phyloP scores from a whole-genome alignment of 2,888 invertebrate species.

The Trissoscelio sp. region DNA sequence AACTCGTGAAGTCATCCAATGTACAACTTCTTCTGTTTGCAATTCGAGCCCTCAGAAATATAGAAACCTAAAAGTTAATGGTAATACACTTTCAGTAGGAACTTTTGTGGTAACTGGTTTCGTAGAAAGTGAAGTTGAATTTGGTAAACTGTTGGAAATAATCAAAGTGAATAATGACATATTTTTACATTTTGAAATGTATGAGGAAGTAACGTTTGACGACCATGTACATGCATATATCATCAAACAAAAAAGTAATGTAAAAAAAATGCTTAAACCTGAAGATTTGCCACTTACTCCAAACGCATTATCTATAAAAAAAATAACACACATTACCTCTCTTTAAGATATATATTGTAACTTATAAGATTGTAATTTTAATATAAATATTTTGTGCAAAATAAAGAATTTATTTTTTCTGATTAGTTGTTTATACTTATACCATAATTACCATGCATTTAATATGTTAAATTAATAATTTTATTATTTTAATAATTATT shows the following conservation, averaged over 20 bases:
- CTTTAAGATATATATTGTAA: not conserved
- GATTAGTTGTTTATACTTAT: no score
- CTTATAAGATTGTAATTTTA: no score
- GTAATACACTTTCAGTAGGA: not conserved
- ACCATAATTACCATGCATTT: no score
- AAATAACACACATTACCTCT: conserved; percentile 8
- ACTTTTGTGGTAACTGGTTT: conserved; percentile 17
- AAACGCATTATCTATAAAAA: conserved; percentile 4
- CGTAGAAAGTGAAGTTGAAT: conserved; percentile 17
- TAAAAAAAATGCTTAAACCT: not conserved
- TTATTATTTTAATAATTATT: no score
- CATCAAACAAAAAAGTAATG: not conserved
- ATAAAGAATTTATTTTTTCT: no score
- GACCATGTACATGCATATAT: conserved; percentile 21
- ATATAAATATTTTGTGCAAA: no score
- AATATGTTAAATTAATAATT: no score
- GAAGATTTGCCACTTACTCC: not conserved
- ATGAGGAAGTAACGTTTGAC: conserved; percentile 15
- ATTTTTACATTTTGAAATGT: conserved; percentile 15
- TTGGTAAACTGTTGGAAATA: conserved; percentile 23
- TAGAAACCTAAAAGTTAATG: conserved; percentile 6
- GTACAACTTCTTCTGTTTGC: not conserved
- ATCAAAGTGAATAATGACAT: conserved; percentile 3
- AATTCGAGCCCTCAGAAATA: conserved; percentile 15
- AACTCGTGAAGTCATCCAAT: not conserved